phyloP scores from a whole-genome alignment of 2,888 invertebrate species.

The Hofmannophila pseudospretella region DNA sequence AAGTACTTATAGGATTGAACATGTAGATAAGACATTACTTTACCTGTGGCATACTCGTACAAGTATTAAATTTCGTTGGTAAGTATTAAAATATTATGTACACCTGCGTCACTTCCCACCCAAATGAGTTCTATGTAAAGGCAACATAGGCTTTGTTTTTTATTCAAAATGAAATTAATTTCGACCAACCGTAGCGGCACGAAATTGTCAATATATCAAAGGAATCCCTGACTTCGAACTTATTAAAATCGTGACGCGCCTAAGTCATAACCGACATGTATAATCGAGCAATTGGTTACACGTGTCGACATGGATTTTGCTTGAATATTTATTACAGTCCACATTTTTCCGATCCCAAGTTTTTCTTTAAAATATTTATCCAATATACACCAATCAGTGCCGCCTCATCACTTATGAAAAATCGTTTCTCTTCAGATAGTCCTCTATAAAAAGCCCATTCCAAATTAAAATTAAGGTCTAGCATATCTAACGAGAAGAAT shows the following conservation, averaged over 20 bases:
- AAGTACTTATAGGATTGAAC: no score
- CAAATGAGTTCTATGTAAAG: no score
- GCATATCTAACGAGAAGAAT: conserved; percentile 54
- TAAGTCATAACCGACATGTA: conserved; percentile 42
- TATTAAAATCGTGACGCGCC: conserved; percentile 40
- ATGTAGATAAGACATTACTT: no score
- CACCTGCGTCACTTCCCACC: no score
- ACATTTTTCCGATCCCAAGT: conserved; percentile 52
- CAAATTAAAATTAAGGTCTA: conserved; percentile 77
- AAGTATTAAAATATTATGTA: no score
- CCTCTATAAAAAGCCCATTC: conserved; percentile 75
- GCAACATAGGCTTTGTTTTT: no score
- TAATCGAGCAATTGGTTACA: conserved; percentile 68
- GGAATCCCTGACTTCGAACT: conserved; percentile 29
- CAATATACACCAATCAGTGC: conserved; percentile 72
- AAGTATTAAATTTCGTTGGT: no score
- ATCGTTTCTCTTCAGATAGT: conserved; percentile 66
- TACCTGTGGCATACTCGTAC: no score
- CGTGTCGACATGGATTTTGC: conserved; percentile 59
- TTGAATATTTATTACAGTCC: conserved; percentile 58
- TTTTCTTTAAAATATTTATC: conserved; percentile 73
- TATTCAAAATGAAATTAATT: no score
- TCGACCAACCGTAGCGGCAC: no score
- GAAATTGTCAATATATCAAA: conserved; percentile 32
- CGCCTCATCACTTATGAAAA: conserved; percentile 76